Base-by-base conservation (phyloP, 1,140 invertebrate species). In the Eumaeus atala region DNA sequence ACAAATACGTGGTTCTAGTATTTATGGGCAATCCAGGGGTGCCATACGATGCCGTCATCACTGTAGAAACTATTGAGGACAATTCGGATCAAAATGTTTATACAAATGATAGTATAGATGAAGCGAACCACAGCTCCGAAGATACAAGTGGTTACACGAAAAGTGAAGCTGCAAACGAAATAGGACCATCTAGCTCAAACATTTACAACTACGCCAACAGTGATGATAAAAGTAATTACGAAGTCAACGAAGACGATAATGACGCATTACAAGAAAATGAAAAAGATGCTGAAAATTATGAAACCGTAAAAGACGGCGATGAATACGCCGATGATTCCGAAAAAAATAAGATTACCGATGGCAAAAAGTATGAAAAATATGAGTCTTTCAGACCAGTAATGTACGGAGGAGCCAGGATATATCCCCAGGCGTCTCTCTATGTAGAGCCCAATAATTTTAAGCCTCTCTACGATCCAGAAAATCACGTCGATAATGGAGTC, bases 1-100 rank as follows among this genome's bases (percentile, higher is more conserved):
- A 70, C 51, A 78, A 78, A 59, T 82, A 82, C 54, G 77, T 78
- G n/a, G 74, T 84, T 8, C 49, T 86, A 11, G 72, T 80, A 48
- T 75, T 86, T 44, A 71, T 70, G 51, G 83, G 81, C 50, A 80
- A 84, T 33, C 57, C 65, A 58, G 72, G 70, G 2, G 60, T 67
- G 0, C 52, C 72, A 6, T 86, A 83, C 49, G 83, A 86, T 60
- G 79, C 79, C 21, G 74, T 84, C 11, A 57, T 86, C 11, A 80
- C 81, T 12, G 59, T 84, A 54, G 69, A 83, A 56, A 83, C 79
- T 35, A 12, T 76, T 10, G 51, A 59, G 48, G n/a, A 50, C 9
- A 58, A 56, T 34, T 37, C 36, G 42, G 48, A 42, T 48, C 42
- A 40, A 47, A 64, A 12, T 34, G 21, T 50, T 59, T 12, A 53